A percentile compares a stretch with the other conserved stretches of the same genome.
These are phyloP conservation scores for Sminthurinus signatus DNA, from an alignment of 1,140 invertebrate species.

Conservation along the genomic window DNA sequence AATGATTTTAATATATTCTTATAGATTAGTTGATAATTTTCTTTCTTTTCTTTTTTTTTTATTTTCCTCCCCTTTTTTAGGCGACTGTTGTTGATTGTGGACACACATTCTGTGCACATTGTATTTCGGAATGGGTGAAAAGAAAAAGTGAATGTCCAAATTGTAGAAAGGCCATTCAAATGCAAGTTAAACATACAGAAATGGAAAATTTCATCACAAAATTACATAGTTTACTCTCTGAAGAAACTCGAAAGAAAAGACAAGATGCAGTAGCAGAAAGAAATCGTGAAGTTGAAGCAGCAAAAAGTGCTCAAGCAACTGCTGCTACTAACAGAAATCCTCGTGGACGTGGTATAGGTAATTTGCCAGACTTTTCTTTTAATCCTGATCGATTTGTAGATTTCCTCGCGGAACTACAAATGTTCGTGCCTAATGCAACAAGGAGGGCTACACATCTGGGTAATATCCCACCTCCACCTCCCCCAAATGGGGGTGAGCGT, in stretches of 20 bases:
- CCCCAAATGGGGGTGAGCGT: no score
- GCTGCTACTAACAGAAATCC: neutral
- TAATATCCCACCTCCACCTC: no score
- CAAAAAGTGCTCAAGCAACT: neutral
- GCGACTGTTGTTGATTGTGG: conserved; percentile 66
- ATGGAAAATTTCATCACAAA: conserved; percentile 48
- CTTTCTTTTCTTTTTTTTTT: no score
- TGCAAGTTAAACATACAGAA: conserved; percentile 43
- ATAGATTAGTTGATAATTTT: no score
- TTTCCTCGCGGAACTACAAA: no score
- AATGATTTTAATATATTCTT: no score
- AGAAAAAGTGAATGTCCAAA: conserved; percentile 67
- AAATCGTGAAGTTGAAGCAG: neutral
- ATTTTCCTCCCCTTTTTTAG: no score
- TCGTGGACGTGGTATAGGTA: no score
- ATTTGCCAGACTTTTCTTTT: no score
- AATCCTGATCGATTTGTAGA: no score
- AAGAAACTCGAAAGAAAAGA: conserved; percentile 18
- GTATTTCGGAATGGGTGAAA: conserved; percentile 64
- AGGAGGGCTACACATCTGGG: no score
- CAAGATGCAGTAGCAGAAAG: conserved; percentile 8
- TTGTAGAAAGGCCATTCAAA: conserved; percentile 52
- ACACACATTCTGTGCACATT: conserved; percentile 69
- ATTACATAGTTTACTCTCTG: conserved; percentile 20
- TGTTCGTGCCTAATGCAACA: no score